Percentiles rank a stretch among this genome's conserved stretches.
phyloP scores from a whole-genome alignment of 2,888 invertebrate species.

The Linhomoeus sp. region DNA sequence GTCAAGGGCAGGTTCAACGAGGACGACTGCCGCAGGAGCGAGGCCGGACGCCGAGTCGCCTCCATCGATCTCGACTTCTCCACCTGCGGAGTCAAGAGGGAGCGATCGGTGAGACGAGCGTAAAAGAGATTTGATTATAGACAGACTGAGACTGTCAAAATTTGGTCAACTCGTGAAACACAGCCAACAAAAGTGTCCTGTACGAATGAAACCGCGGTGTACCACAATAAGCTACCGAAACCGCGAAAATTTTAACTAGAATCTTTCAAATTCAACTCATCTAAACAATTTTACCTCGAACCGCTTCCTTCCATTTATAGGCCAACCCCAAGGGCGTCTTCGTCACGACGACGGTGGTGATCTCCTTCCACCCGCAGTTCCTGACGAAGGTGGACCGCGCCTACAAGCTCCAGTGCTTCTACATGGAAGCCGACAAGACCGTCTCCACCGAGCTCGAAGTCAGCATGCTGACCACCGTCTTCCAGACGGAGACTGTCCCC shows the following conservation, averaged over 20 bases:
- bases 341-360: conserved; percentile 24
- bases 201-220: too few species aligned
- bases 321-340: conserved; percentile 24
- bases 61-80: conserved; percentile 26
- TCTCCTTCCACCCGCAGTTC: conserved; percentile 23
- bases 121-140: too few species aligned
- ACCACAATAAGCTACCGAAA: too few species aligned
- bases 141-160: too few species aligned
- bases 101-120: conserved; percentile 23
- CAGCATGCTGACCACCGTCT: conserved; percentile 8
- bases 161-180: too few species aligned
- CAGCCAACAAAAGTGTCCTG: too few species aligned
- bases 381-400: conserved; percentile 14
- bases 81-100: conserved; percentile 23
- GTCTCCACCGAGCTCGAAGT: conserved; percentile 23
- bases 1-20: conserved; percentile 24
- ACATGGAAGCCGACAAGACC: conserved; percentile 27
- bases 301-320: too few species aligned
- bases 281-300: too few species aligned
- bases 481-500: neutral
- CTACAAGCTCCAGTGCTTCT: conserved; percentile 27
- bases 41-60: conserved; percentile 10
- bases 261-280: too few species aligned
- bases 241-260: neutral
- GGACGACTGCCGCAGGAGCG: conserved; percentile 10